phyloP scores from a whole-genome alignment of 2,888 invertebrate species.

The Drosophila lutescens region DNA sequence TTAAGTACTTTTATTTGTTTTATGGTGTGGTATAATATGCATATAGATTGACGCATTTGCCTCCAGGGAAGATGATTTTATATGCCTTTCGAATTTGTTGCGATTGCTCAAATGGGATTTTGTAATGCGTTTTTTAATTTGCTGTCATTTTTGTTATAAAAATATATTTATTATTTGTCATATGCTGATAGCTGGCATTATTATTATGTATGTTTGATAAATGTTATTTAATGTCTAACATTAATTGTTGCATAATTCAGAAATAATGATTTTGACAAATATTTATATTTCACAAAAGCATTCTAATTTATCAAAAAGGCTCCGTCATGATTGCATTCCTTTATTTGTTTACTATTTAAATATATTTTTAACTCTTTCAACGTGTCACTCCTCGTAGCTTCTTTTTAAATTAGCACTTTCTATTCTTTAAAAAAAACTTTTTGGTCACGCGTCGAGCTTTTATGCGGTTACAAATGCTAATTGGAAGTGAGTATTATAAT shows the following conservation, averaged over 20 bases:
- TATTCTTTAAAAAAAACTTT: constrained; percentile 2
- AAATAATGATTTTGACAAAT: not conserved
- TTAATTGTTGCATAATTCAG: constrained; percentile 11
- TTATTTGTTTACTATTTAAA: not conserved
- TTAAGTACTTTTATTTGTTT: constrained; percentile 50
- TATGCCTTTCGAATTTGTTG: constrained; percentile 10
- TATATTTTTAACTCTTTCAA: not conserved
- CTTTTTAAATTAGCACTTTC: constrained; percentile 34
- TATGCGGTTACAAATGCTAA: constrained; percentile 54
- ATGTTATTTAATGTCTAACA: not conserved
- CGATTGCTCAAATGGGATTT: constrained; percentile 17
- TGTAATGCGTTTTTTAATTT: constrained; percentile 60
- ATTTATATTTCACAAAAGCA: constrained; percentile 11
- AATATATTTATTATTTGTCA: constrained; percentile 1
- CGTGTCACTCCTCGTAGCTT: constrained; percentile 4
- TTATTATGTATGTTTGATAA: not conserved
- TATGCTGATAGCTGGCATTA: not conserved
- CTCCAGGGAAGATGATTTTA: constrained; percentile 28
- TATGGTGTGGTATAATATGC: constrained; percentile 34
- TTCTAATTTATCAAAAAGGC: constrained; percentile 8
- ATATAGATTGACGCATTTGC: constrained; percentile 53
- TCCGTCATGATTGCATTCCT: not conserved
- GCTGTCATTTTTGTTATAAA: not conserved
- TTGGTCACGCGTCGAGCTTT: constrained; percentile 30
- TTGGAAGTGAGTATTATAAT: constrained; percentile 33